These are phyloP conservation scores for Ictalurus punctatus DNA, from an alignment of 2,113 vertebrate genomes.

Conservation along the genomic window DNA sequence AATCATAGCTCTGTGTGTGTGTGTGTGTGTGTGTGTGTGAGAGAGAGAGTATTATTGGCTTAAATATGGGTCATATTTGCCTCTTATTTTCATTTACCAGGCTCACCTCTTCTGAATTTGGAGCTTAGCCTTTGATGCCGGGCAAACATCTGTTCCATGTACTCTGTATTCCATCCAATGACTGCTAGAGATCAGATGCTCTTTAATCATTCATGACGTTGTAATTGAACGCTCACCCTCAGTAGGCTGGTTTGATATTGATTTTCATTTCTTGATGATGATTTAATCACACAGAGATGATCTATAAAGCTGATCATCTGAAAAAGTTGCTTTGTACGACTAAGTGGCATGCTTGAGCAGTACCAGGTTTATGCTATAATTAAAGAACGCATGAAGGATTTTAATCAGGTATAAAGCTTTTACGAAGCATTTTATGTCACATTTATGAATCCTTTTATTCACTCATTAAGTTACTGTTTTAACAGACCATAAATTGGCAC, in stretches of 20 bases:
- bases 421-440: not conserved
- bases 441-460: constrained; percentile 3
- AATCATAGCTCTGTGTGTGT: not conserved
- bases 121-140: not conserved
- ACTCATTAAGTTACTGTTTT: not conserved
- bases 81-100: not conserved
- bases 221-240: not conserved
- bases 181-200: not conserved
- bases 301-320: not conserved
- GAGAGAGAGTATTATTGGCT: not conserved
- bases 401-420: not conserved
- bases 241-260: not conserved
- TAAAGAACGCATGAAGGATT: not conserved
- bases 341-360: not conserved
- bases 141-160: not conserved
- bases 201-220: not conserved
- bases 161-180: not conserved
- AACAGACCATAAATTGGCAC: not conserved
- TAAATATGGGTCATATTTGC: not conserved
- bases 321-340: not conserved
- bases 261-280: not conserved
- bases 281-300: not conserved
- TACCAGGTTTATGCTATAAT: not conserved
- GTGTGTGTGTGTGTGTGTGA: no score
- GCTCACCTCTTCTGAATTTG: not conserved